Base-by-base conservation (phyloP, 2,797 vertebrate genomes). In the Xenops minutus region DNA sequence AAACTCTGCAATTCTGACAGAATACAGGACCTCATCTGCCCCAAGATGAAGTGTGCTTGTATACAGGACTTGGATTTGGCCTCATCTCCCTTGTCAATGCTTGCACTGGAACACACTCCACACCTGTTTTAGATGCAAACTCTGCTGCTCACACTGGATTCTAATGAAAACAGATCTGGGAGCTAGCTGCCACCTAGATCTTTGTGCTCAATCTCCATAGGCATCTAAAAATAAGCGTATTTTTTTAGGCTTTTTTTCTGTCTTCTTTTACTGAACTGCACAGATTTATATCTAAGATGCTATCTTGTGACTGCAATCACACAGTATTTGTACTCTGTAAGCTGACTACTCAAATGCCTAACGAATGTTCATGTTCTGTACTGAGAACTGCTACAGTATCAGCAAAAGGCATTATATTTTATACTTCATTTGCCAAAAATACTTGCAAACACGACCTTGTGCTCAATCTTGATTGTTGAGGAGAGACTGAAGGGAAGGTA, bases 321-420 rank as follows among this genome's bases (percentile, higher is more conserved):
- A 69, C 69, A 8, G 5, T 30, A 77, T 85, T 94, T 85, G 55
- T 78, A 76, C 78, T 85, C 90, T 93, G 88, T 83, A 95, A 95
- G 92, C 94, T 85, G 87, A 93, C 76, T 71, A 93, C 19, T 88
- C 75, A 90, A 95, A 93, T 56, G 43, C 55, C 78, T 92, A 91
- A 87, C 67, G 55, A 95, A 89, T 4, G 1, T 81, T 88, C 71
- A 83, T 21, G 75, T 76, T 91, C 92, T 39, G 43, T 44, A 91
- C 23, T 73, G 94, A 89, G 39, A 93, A 90, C 44, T 90, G 73
- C 77, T 41, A 49, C 30, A 95, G 56, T 64, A 90, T 75, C 56
- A 55, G 34, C 68, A 97, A 95, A 98, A 97, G 97, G 92, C 89
- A 93, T 95, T 85, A 68, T 55, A 82, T 76, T 94, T 86, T 88